Evolutionary conservation across 2,888 invertebrate genomes (phyloP).

Genomic region (Eupithecia vulgata): DNA sequence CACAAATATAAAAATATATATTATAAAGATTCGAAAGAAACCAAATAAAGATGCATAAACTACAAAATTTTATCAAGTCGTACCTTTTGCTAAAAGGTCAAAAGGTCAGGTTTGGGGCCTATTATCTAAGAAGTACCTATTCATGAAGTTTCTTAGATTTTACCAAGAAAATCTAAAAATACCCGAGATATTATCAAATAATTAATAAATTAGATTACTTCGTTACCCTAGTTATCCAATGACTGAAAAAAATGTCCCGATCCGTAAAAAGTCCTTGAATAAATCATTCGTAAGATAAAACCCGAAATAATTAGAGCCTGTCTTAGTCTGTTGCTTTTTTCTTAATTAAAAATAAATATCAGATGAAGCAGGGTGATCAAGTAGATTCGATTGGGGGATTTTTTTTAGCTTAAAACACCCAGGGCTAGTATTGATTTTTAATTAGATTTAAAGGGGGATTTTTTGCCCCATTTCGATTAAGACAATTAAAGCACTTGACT

Average conservation of each 20-base stretch:
- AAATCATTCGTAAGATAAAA: conserved; percentile 79
- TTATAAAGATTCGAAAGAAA: no score
- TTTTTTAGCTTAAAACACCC: conserved; percentile 30
- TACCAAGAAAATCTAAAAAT: not conserved
- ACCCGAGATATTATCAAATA: conserved; percentile 46
- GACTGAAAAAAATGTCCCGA: conserved; percentile 57
- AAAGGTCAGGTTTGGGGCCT: no score
- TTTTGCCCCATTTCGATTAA: not conserved
- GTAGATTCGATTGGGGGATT: conserved; percentile 55
- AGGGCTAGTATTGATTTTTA: conserved; percentile 64
- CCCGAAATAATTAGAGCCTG: conserved; percentile 75
- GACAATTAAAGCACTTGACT: not conserved
- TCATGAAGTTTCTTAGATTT: not conserved
- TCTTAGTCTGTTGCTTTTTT: conserved; percentile 63
- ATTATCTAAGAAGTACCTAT: not conserved
- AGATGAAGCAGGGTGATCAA: conserved; percentile 68
- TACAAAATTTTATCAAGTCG: no score
- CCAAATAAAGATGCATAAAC: no score
- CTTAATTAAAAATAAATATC: conserved; percentile 83
- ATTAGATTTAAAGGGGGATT: conserved; percentile 57
- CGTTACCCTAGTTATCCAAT: conserved; percentile 57
- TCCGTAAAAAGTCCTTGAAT: conserved; percentile 59
- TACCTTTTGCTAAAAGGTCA: no score
- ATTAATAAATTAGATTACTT: conserved; percentile 66
- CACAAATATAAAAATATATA: no score